Conservation (phyloP, 2,888 invertebrate species). For the Andrena flavipes region DNA sequence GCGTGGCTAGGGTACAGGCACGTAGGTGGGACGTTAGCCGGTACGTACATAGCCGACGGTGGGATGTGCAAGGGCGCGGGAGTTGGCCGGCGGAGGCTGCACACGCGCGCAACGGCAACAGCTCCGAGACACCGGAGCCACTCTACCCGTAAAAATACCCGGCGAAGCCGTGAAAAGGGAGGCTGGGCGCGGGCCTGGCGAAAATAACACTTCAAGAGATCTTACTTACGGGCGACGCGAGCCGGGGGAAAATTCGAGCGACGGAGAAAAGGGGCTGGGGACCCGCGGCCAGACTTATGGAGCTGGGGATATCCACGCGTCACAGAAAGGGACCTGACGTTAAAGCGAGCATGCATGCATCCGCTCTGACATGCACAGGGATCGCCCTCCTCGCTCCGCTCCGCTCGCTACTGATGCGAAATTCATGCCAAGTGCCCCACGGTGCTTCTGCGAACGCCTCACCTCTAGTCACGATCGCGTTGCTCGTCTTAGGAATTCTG, state of each 20-base stretch:
- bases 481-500: neutral
- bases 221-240: conserved; percentile 72
- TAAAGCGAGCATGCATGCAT: conserved; percentile 49
- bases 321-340: conserved; percentile 43
- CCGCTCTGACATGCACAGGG: conserved; percentile 16
- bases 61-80: neutral
- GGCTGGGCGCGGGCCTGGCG: conserved; percentile 56
- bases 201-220: conserved; percentile 80
- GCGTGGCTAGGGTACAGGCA: conserved; percentile 30
- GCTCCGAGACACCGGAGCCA: conserved; percentile 61
- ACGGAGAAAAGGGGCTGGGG: conserved; percentile 40
- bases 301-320: conserved; percentile 10
- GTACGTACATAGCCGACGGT: neutral
- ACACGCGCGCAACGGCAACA: conserved; percentile 36
- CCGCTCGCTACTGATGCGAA: conserved; percentile 24
- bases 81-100: neutral
- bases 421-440: conserved; percentile 26
- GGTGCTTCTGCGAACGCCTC: conserved; percentile 9
- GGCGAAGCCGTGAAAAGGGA: conserved; percentile 63
- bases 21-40: conserved; percentile 2
- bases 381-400: neutral
- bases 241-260: conserved; percentile 60
- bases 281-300: conserved; percentile 9
- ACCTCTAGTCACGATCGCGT: neutral
- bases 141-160: conserved; percentile 77